Base-by-base conservation (phyloP, 2,888 invertebrate species). In the Pogonocherus hispidulus region DNA sequence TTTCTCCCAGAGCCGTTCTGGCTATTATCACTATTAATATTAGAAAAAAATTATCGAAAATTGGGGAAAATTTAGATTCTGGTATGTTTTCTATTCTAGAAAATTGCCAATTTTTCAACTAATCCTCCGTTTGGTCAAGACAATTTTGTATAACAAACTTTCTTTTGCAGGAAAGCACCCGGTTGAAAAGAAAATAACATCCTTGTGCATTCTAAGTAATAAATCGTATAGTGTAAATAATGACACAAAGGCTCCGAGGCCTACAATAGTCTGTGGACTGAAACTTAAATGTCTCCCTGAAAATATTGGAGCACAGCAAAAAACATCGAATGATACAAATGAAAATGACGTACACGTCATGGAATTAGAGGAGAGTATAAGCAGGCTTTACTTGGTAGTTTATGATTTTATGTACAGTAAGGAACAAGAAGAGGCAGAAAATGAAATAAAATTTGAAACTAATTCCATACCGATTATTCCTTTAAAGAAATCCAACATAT, bases 381-480 rank as follows among this genome's bases (percentile, higher is more conserved):
- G 62, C 37, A 83, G 81, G 86, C 82, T 89, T 57, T 92, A 91
- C 82, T 85, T 92, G 52, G 87, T 92, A 16, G 89, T 92, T 0
- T 92, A 92, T 72, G 92, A 92, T 78, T 92, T 92, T 86, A 89
- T 91, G 81, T 91, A 90, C 78, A 90, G 86, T 62, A 90, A 90
- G 72, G 88, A 88, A 60, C 86, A 87, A 35, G 88, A 88, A 52
- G 86, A 86, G 65, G 35, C 73, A 4, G 72, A 73, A 0, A 85
- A 87, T 1, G 81, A 82, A 27, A 71, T 69, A 23, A 71, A 69
- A 32, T 66, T 62, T 32, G 71, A 67, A 14, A 65, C 47, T n/a
- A 60, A 19, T 41, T 23, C 59, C 6, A 19, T 65, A 41, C 37
- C 60, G 9, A 66, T 65, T 19, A 52, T 56, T n/a, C 67, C 64